Evolutionary conservation across 2,113 vertebrate genomes (phyloP), one percentile per base, ranked within the genome.

Genomic region (Murina feae): DNA sequence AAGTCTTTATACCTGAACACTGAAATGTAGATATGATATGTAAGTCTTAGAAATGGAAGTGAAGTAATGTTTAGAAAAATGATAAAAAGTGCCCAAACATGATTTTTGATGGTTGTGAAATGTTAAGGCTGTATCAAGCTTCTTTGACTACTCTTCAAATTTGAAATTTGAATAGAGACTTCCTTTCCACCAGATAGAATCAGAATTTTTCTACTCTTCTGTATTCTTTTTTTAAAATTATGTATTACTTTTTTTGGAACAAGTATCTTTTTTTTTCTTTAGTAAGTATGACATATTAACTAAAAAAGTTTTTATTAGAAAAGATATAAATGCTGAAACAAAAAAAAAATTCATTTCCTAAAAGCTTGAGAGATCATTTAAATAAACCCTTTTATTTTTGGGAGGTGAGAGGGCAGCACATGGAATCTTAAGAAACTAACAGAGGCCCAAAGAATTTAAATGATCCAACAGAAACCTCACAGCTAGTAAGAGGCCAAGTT

Each of bases 281-380:
- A 85, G 60, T 74, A 80, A 80, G 42, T 68, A 51, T 47, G 68
- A 68, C 47, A 68, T 94, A 65, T 71, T 91, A 93, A 66, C 35
- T 6, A 71, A 35, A 55, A 55, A 65, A 66, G 7, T 37, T 84
- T 76, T 51, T 42, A 32, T 37, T 69, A 66, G 63, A 51, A 95
- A 83, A 69, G 13, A 75, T 86, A 78, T 6, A 89, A 44, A 58
- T 55, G 23, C 68, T 76, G 35, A 86, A 78, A n/a, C 13, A 76
- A 90, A 92, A 7, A 76, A 90, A 92, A 3, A 65, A 55, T 3
- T 42, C 20, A n/a, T 17, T 95, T 96, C 88, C 21, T 84, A 65
- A 65, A 32, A 30, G 30, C 63, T 35, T 35, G 18, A 90, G 14
- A 80, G 28, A 39, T 78, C 4, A 44, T 88, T 78, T 84, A 71